Conservation (phyloP, 2,888 invertebrate genomes). For the Willowsia nigromaculata region DNA sequence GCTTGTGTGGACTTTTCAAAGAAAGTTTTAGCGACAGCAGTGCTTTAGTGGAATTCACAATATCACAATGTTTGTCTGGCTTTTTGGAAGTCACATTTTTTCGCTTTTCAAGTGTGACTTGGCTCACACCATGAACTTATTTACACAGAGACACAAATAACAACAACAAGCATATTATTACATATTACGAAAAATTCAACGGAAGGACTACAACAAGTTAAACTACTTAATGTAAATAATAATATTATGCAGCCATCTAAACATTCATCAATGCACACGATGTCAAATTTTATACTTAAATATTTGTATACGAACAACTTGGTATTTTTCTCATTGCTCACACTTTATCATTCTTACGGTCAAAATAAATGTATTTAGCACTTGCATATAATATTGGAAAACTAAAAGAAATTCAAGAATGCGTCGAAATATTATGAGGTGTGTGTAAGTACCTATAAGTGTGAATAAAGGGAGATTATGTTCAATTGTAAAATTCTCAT, state of each 20-base stretch:
- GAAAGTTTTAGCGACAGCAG: neutral
- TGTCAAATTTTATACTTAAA: neutral
- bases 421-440: neutral
- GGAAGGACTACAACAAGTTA: neutral
- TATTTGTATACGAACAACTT: too few species aligned
- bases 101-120: conserved; percentile 60
- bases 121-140: conserved; percentile 45
- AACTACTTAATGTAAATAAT: neutral
- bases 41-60: conserved; percentile 50
- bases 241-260: conserved; percentile 26
- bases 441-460: neutral
- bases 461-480: neutral
- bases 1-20: neutral
- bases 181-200: neutral
- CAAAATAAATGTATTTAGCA: conserved; percentile 53
- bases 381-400: conserved; percentile 41
- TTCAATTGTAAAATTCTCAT: neutral
- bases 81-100: conserved; percentile 62
- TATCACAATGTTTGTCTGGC: conserved; percentile 63
- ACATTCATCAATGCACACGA: conserved; percentile 22
- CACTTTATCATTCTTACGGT: neutral
- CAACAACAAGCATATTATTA: conserved; percentile 5
- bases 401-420: neutral
- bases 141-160: conserved; percentile 20
- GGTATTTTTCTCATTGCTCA: neutral